phyloP scores from a whole-genome alignment of 2,113 vertebrate genomes.

The Chionodraco myersi region DNA sequence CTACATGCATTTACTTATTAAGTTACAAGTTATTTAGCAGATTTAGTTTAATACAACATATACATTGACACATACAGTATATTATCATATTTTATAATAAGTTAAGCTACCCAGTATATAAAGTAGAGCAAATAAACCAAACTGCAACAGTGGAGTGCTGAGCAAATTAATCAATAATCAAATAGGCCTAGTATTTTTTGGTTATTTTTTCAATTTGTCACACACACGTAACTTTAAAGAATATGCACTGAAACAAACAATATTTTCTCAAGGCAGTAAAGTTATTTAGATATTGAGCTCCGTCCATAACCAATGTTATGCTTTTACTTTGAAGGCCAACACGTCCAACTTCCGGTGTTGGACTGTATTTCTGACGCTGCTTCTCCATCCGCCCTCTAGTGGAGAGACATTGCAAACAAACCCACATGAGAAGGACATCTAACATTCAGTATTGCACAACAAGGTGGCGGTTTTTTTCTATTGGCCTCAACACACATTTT shows the following conservation, averaged over 20 bases:
- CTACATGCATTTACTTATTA: too few species aligned
- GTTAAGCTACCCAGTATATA: too few species aligned
- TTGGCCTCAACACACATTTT: conserved; percentile 20
- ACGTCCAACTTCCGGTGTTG: conserved; percentile 4
- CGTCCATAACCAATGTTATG: background rate
- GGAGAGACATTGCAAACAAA: conserved; percentile 9
- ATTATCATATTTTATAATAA: too few species aligned
- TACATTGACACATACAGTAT: too few species aligned
- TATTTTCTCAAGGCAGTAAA: background rate
- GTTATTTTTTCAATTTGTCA: background rate
- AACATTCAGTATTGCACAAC: conserved; percentile 43
- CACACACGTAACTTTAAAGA: background rate
- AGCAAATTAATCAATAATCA: too few species aligned
- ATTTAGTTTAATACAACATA: too few species aligned
- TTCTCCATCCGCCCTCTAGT: conserved; percentile 28
- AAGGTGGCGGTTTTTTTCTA: conserved; percentile 35
- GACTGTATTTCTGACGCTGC: background rate
- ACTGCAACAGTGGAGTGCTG: too few species aligned
- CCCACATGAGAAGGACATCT: background rate
- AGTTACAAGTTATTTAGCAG: too few species aligned
- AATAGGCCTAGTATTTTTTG: background rate
- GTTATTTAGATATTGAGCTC: background rate
- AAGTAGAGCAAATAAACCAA: too few species aligned
- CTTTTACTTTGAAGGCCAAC: conserved; percentile 51
- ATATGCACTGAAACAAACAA: background rate